Base-by-base conservation (phyloP, 2,888 invertebrate species). In the Cosmopolites sordidus region DNA sequence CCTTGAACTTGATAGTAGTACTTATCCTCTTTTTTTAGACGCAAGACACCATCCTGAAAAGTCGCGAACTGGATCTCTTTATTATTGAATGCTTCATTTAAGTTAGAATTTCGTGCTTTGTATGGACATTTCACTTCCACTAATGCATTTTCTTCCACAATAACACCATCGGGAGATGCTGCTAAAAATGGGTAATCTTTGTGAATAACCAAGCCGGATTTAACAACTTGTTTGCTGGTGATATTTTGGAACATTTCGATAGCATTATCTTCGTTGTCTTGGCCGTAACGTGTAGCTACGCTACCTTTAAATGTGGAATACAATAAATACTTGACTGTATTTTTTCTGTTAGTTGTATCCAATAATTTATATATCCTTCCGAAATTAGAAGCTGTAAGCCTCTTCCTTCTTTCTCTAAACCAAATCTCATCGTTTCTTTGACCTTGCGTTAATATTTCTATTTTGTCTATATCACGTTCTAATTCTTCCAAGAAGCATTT, bases 301-400 rank as follows among this genome's bases (percentile, higher is more conserved):
- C 61, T 66, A n/a, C 66, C 65, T 9, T 38, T 49, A 41, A 66
- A 66, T 2, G 42, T 59, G 0, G 60, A 59, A 45, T 62, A 42
- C 11, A 66, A 27, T 29, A 66, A 41, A 16, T 58, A 57, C 11
- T 61, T 56, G 4, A 60, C 65, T 9, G 60, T 27, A 14, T 57
- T 62, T 15, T 42, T 46, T 15, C 64, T 55, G 51, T 59, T 51
- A 1, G 66, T 66, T 11, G 49, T 56, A 22, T 60, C 59, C 11
- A 51, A 38, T 27, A 66, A 50, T 50, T 64, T 65, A 39, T 27
- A 61, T 27, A 66, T 62, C n/a, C 60, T 49, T 11, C 66, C 68
- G 42, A 68, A 68, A 60, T 64, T 65, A 1, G 68, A 68, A 3
- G 68, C 67, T 11, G 68, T 69, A 2, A 69, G 44, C 15, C 68